Conservation (phyloP, 2,113 vertebrate species). For the Mirounga angustirostris region DNA sequence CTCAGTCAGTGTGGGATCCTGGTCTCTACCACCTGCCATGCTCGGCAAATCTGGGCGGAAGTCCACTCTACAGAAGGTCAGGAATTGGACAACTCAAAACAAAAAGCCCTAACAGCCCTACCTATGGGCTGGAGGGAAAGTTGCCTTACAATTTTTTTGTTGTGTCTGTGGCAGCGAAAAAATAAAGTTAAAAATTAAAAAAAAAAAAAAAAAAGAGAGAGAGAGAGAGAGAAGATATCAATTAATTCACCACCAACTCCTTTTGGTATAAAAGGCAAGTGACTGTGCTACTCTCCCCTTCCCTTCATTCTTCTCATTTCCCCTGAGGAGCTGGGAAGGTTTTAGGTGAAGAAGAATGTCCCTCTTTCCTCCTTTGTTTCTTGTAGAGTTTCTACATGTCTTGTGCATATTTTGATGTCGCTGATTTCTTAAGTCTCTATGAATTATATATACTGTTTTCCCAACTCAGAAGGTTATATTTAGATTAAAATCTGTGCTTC, state of each 20-base stretch:
- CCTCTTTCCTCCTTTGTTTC: neutral
- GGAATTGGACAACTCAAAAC: neutral
- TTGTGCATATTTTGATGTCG: neutral
- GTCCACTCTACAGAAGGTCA: neutral
- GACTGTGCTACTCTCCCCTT: neutral
- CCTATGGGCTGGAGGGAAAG: neutral
- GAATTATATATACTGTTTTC: neutral
- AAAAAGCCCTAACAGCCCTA: neutral
- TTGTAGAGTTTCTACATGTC: neutral
- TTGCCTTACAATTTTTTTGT: neutral
- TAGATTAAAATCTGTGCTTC: neutral
- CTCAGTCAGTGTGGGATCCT: fast-evolving
- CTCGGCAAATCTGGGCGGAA: neutral
- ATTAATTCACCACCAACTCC: neutral
- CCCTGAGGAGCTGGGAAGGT: fast-evolving
- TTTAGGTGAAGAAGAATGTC: neutral
- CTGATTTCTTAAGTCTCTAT: neutral
- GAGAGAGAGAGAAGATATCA: neutral
- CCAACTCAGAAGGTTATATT: neutral
- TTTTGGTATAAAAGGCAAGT: neutral
- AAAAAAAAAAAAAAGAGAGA: neutral
- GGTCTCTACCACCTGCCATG: neutral
- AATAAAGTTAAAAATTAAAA: neutral
- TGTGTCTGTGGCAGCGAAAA: neutral
- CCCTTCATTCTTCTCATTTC: neutral